Percentiles rank a stretch among this genome's conserved stretches.
phyloP scores from a whole-genome alignment of 2,113 vertebrate genomes.

The Serranochromis macrocephalus region DNA sequence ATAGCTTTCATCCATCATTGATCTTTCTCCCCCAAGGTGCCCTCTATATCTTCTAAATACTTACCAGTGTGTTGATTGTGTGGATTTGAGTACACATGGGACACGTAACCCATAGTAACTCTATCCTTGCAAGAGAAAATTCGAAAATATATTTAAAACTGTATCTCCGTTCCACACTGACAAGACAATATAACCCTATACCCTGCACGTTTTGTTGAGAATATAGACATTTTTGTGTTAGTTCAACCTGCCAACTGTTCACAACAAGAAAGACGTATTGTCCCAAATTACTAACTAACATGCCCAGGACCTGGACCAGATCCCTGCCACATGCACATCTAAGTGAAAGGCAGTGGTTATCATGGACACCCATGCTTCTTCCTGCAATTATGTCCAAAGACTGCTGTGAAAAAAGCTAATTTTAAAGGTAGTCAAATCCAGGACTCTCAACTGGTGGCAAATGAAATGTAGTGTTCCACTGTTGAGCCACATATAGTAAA shows the following conservation, averaged over 20 bases:
- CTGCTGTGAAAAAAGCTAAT: not conserved
- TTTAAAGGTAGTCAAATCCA: not conserved
- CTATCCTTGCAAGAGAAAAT: not conserved
- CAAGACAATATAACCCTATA: not conserved
- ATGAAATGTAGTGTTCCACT: not conserved
- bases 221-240: not conserved
- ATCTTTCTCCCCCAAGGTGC: conserved; percentile 33
- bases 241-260: not conserved
- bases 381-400: not conserved
- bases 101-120: not conserved
- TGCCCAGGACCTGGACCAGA: not conserved
- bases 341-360: not conserved
- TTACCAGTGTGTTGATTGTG: not conserved
- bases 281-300: not conserved
- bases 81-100: not conserved
- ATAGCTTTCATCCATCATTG: conserved; percentile 25
- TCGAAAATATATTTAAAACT: not conserved
- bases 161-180: not conserved
- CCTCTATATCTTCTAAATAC: not conserved
- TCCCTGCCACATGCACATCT: not conserved
- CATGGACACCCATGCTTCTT: not conserved
- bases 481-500: not conserved
- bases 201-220: not conserved
- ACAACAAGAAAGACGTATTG: not conserved
- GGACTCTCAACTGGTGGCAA: not conserved